Evolutionary conservation across 2,797 vertebrate species (phyloP).

Genomic region (Cossypha heuglini): DNA sequence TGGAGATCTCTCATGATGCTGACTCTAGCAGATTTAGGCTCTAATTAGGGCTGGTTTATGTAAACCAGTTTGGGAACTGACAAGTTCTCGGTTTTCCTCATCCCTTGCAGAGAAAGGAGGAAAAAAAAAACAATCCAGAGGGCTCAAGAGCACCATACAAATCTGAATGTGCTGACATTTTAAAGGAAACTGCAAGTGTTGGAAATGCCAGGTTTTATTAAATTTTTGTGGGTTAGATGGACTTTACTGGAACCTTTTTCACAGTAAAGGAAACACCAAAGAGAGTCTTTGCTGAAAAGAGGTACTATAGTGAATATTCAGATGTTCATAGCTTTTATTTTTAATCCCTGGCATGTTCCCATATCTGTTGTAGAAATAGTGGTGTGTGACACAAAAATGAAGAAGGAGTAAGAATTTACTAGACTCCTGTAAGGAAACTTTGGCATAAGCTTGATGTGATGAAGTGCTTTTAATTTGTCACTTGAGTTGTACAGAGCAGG

Average conservation of each 20-base stretch:
- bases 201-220: not conserved
- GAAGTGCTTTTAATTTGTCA: not conserved
- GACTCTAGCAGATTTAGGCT: not conserved
- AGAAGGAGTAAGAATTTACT: not conserved
- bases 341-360: not conserved
- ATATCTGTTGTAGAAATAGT: not conserved
- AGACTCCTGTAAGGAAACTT: not conserved
- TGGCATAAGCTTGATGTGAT: not conserved
- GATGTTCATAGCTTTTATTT: not conserved
- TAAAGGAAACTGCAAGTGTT: not conserved
- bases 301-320: not conserved
- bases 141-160: not conserved
- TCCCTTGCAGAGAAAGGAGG: not conserved
- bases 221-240: not conserved
- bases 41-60: not conserved
- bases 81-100: not conserved
- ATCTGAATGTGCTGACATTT: not conserved
- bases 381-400: not conserved
- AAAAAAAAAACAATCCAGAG: fast-evolving
- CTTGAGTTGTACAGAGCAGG: not conserved
- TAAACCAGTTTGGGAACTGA: not conserved
- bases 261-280: not conserved
- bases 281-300: not conserved
- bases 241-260: not conserved
- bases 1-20: not conserved